Conservation (phyloP, 2,113 vertebrate genomes). For the Epinephelus moara region DNA sequence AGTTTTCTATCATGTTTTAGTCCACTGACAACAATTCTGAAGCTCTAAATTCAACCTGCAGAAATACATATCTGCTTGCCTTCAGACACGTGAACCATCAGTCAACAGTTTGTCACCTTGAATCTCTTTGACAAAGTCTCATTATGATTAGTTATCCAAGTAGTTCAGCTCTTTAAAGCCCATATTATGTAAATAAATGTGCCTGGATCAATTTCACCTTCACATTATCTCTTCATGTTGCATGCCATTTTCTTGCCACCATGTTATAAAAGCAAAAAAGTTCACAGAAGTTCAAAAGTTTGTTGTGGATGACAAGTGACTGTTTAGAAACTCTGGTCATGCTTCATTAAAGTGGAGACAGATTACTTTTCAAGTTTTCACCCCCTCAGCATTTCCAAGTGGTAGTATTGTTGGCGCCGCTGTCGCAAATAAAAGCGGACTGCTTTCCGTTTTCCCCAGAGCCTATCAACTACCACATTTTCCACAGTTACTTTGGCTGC, state of each 20-base stretch:
- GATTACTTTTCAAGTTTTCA: no score
- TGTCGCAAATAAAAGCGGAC: no score
- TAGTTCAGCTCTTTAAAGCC: neutral
- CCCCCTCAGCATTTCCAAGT: no score
- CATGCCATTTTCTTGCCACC: neutral
- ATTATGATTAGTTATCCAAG: neutral
- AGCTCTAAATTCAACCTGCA: neutral
- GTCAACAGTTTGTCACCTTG: neutral
- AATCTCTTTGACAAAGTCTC: neutral
- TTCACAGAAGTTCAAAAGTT: no score
- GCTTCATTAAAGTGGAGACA: no score
- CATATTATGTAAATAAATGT: conserved; percentile 6
- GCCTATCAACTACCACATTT: no score
- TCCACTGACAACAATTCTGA: neutral
- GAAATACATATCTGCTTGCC: neutral
- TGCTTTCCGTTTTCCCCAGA: no score
- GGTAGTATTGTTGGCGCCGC: no score
- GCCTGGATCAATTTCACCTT: neutral
- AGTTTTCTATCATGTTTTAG: conserved; percentile 1
- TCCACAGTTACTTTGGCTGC: no score
- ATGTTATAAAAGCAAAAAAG: neutral
- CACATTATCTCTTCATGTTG: neutral
- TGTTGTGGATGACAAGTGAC: no score
- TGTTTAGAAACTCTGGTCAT: no score
- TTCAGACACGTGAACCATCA: neutral